Percentiles rank a stretch among this genome's conserved stretches.
phyloP scores from a whole-genome alignment of 1,140 invertebrate genomes.

The Drosophila teissieri region DNA sequence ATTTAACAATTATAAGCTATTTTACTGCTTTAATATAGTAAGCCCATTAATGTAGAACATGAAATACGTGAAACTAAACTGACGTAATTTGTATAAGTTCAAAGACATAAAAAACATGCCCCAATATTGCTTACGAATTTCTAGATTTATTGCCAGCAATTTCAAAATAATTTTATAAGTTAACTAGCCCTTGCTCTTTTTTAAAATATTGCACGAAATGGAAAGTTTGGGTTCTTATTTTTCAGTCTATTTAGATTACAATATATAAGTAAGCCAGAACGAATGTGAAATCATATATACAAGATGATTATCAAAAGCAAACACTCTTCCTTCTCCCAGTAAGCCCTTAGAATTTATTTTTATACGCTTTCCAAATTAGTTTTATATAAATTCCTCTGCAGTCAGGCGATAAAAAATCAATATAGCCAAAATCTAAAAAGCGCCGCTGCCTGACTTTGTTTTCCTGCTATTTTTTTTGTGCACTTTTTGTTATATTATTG shows the following conservation, averaged over 20 bases:
- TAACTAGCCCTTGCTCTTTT: neutral
- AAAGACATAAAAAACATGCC: neutral
- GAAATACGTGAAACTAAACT: neutral
- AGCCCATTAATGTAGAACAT: neutral
- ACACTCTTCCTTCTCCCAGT: neutral
- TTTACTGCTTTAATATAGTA: no score
- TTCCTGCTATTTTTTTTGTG: neutral
- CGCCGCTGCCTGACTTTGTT: slow-evolving; percentile 5
- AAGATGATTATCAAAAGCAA: neutral
- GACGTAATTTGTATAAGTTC: neutral
- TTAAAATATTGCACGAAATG: neutral
- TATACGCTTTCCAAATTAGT: neutral
- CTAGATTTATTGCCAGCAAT: neutral
- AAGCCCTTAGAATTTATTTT: neutral
- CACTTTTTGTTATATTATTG: slow-evolving; percentile 2
- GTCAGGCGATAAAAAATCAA: slow-evolving; percentile 23
- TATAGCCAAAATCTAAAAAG: slow-evolving; percentile 9
- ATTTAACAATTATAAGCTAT: no score
- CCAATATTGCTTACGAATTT: neutral
- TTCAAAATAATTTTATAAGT: neutral
- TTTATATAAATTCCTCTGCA: neutral
- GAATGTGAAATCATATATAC: neutral
- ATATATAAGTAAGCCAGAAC: neutral
- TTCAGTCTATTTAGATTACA: neutral
- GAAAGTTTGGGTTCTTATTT: neutral